Base-by-base conservation (phyloP, 2,113 vertebrate genomes). In the Strix aluco region DNA sequence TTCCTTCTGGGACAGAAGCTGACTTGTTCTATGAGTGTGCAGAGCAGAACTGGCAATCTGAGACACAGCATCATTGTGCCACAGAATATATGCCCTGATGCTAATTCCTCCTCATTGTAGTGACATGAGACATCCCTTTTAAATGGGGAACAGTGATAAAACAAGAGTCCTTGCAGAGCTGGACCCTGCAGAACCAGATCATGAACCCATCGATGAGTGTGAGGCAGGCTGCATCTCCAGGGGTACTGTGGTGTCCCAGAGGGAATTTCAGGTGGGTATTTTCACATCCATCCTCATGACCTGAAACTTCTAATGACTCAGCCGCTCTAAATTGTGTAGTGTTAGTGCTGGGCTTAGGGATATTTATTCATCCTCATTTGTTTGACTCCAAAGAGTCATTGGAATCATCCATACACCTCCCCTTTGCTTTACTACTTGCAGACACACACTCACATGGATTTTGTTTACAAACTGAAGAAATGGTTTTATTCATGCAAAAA, bases 201-300 rank as follows among this genome's bases (percentile, higher is more conserved):
- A 34, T 0, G 5, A 73, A 23, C 30, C 75, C 42, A n/a, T 61
- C 1, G 2, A 29, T 1, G 5, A 10, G 11, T n/a, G 25, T 5
- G 36, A 51, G 25, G 15, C 21, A 46, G 32, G 51, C 23, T 81
- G 46, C 15, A 49, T 65, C 36, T 55, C 57, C 22, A 82, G 36
- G 26, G 54, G 3, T 63, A 17, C 6, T 27, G 27, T 69, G 47
- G 30, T 87, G 69, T 32, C n/a, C n/a, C 44, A 59, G 15, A 11
- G 23, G 10, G 20, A 61, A 27, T 5, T 52, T 84, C 49, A n/a
- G 22, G 25, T 40, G 26, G 36, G 6, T 52, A 25, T 66, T 77
- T 73, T 57, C 46, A 74, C 9, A 51, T 83, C 74, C 16, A 46
- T 63, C 17, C n/a, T 86, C 72, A 47, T 22, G 77, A 77, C 9